Percentiles rank a stretch among this genome's conserved stretches.
Conservation (phyloP, 2,888 invertebrate species). For the Cephus rjabovi region DNA sequence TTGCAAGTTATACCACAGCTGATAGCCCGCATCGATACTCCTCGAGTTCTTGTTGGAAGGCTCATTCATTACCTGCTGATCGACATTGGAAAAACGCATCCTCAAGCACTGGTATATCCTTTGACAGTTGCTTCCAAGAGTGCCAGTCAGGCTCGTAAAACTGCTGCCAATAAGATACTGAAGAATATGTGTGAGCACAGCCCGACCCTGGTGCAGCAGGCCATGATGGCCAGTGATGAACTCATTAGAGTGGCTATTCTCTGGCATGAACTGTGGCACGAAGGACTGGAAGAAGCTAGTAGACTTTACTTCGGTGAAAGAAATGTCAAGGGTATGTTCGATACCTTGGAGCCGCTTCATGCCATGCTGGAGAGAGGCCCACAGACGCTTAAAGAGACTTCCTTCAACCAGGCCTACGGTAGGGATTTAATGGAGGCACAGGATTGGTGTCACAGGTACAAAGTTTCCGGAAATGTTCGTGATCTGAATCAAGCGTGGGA, state of each 20-base stretch:
- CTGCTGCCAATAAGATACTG: slow-evolving; percentile 94
- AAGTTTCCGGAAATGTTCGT: slow-evolving; percentile 83
- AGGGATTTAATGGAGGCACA: slow-evolving; percentile 94
- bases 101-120: slow-evolving; percentile 97
- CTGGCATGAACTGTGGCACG: slow-evolving; percentile 99
- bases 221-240: slow-evolving; percentile 96
- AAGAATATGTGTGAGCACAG: slow-evolving; percentile 97
- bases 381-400: slow-evolving; percentile 95
- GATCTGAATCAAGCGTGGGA: slow-evolving; percentile 99
- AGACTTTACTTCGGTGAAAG: slow-evolving; percentile 94
- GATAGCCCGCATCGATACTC: slow-evolving; percentile 97
- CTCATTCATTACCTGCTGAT: slow-evolving; percentile 93
- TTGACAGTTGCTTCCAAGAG: slow-evolving; percentile 98
- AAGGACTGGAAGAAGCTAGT: slow-evolving; percentile 95
- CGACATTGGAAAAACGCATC: slow-evolving; percentile 97
- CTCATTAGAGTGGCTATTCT: slow-evolving; percentile 97
- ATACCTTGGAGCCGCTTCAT: slow-evolving; percentile 94
- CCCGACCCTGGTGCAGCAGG: slow-evolving; percentile 91
- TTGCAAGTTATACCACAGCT: slow-evolving; percentile 99
- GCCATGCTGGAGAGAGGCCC: slow-evolving; percentile 94
- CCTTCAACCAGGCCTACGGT: slow-evolving; percentile 96
- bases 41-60: slow-evolving; percentile 86
- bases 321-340: slow-evolving; percentile 97
- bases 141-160: slow-evolving; percentile 83
- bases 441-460: slow-evolving; percentile 95